Evolutionary conservation across 53 echinoderm and acorn worm species (phyloP), one percentile per base, ranked within the genome.

Genomic region (Apostichopus leukothele): DNA sequence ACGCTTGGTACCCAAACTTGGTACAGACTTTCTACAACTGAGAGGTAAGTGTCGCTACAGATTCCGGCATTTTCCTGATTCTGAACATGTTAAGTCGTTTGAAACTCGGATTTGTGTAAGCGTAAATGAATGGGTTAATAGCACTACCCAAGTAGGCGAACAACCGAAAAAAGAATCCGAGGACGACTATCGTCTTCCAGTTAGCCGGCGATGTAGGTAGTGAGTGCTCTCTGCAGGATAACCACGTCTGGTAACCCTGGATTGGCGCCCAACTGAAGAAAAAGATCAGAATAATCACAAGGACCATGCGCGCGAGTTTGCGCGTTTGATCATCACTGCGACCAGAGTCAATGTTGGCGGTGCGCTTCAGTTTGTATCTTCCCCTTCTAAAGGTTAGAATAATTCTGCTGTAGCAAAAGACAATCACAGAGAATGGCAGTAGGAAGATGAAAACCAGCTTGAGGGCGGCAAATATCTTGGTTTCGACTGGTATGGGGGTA

Each of bases 21-120:
- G 39, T 39, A 39, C 39, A 39, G 1, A 39, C 39, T 39, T 1
- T 39, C 77, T 76, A 76, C 8, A 39, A 76, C 39, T 76, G 77
- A 6, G 77, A 76, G 50, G 7, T 25, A 4, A 11, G 8, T 12
- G 77, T 76, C 11, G 77, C 77, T 1, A 52, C 77, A 63, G 85
- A 67, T 1, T 67, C 14, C 1, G 27, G 18, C 14, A 12, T 52
- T 19, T 87, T 87, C 53, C 75, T 74, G 4, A 74, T 73, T 75
- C 88, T 74, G 88, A 87, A 87, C 88, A 74, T 87, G 12, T 26
- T 59, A 7, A 87, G 21, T 73, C 75, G 50, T 73, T 87, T 74
- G 75, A 87, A 87, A 75, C 88, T 87, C 25, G 88, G 88, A 11
- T 87, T 87, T 19, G 88, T 87, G 75, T 74, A 87, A 1, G 88